Percentiles rank a stretch among this genome's conserved stretches.
phyloP scores from a whole-genome alignment of 1,140 invertebrate genomes.

The Drosophila repletoides region DNA sequence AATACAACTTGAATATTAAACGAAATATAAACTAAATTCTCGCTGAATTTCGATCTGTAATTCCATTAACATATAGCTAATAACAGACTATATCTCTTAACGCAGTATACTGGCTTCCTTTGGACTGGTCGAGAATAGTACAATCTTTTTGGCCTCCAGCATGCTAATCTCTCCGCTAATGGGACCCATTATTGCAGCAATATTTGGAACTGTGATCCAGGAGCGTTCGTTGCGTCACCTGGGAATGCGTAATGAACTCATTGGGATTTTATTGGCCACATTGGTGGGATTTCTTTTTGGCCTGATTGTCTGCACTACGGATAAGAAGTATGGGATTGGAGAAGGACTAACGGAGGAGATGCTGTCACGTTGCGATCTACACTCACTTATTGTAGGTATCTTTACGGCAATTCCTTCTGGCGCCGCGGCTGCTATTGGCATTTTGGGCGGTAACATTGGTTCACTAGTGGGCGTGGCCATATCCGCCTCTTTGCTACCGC shows the following conservation, averaged over 20 bases:
- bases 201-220: constrained; percentile 88
- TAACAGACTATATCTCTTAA: background rate
- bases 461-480: constrained; percentile 92
- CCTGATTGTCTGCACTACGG: constrained; percentile 84
- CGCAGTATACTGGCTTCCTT: constrained; percentile 84
- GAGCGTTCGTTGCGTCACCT: constrained; percentile 85
- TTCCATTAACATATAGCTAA: too few species aligned
- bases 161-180: constrained; percentile 92
- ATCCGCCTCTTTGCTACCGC: constrained; percentile 90
- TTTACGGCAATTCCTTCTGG: constrained; percentile 88
- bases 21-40: too few species aligned
- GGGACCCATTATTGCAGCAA: constrained; percentile 90
- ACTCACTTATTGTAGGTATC: constrained; percentile 87
- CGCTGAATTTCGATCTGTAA: too few species aligned
- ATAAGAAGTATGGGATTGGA: constrained; percentile 84
- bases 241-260: constrained; percentile 86
- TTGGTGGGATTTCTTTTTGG: constrained; percentile 88
- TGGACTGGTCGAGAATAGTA: constrained; percentile 91
- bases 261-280: constrained; percentile 86
- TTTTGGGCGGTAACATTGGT: constrained; percentile 88
- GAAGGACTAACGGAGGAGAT: constrained; percentile 88
- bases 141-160: constrained; percentile 88
- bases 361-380: constrained; percentile 85
- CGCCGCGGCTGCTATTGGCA: constrained; percentile 88
- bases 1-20: too few species aligned